phyloP scores from a whole-genome alignment of 2,888 invertebrate species.

The Corbicula japonica region DNA sequence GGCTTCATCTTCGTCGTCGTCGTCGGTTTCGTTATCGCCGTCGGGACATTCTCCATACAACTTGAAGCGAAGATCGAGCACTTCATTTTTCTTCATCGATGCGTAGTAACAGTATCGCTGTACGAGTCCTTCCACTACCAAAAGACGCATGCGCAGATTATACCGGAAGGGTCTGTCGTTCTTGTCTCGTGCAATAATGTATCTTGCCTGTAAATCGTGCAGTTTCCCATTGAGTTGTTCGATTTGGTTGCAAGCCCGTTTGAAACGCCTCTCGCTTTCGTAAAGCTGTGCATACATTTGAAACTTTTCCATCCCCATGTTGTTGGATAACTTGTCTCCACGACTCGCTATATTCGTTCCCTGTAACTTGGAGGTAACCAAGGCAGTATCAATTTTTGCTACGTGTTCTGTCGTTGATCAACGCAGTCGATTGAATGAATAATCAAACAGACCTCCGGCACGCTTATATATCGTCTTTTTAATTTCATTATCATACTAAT shows the following conservation, averaged over 20 bases:
- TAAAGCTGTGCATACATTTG: conserved; percentile 66
- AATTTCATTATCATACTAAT: too few relatives aligned
- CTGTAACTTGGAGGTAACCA: too few relatives aligned
- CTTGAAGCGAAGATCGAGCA: conserved; percentile 64
- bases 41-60: conserved; percentile 49
- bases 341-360: too few relatives aligned
- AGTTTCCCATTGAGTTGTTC: conserved; percentile 51
- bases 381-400: too few relatives aligned
- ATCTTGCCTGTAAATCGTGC: conserved; percentile 53
- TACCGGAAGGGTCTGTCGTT: conserved; percentile 62
- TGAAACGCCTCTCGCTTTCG: conserved; percentile 48
- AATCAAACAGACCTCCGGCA: too few relatives aligned
- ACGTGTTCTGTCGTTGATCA: too few relatives aligned
- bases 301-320: conserved; percentile 67
- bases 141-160: conserved; percentile 64
- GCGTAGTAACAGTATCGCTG: conserved; percentile 67
- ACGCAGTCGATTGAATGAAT: too few relatives aligned
- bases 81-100: conserved; percentile 63
- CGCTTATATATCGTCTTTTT: too few relatives aligned
- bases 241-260: conserved; percentile 64
- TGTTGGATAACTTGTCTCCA: neutral
- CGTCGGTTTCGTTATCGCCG: conserved; percentile 17
- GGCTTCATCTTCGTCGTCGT: conserved; percentile 11
- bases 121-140: conserved; percentile 67
- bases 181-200: conserved; percentile 42